Evolutionary conservation across 2,113 vertebrate species (phyloP), one percentile per base, ranked within the genome.

Genomic region (Ia io): DNA sequence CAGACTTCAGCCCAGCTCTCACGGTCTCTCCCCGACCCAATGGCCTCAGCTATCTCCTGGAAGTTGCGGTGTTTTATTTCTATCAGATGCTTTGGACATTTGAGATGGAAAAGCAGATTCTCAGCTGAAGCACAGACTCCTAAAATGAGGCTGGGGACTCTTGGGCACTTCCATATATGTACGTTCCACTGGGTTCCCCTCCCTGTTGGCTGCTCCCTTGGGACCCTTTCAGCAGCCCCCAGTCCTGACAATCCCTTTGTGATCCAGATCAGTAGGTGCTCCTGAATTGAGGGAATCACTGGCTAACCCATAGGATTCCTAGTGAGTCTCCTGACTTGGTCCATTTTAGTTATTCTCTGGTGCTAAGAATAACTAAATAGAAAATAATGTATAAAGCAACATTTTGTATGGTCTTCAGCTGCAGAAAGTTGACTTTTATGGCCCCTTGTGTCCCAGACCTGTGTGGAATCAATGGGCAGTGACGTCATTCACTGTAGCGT

Each of bases 401-500:
- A 17, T 42, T n/a, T 77, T 65, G n/a, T 30, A 18, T 22, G 20
- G 30, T 44, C 18, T 85, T 63, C 32, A 1, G 5, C 13, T 22
- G 7, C 37, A 65, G n/a, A 63, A n/a, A n/a, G 40, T 18, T 37
- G 59, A 76, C 20, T 13, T 53, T 14, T 23, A 17, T 6, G 28
- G 40, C 9, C 8, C 1, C 28, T 1, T 7, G 0, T 1, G 5
- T 0, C 25, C 32, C 10, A 23, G 42, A 25, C 35, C 25, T 5
- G 0, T 3, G 5, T 37, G 1, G 49, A 56, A 35, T 8, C 0
- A 0, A 13, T 4, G 23, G 4, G 10, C 5, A 0, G 49, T 3
- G 6, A 5, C 9, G 0, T 0, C 0, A 0, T 9, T 23, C 51
- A 28, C 59, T 28, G 1, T 6, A 6, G 0, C 25, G 35, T 3